Base-by-base conservation (phyloP, 2,888 invertebrate species). In the Thereva unica region DNA sequence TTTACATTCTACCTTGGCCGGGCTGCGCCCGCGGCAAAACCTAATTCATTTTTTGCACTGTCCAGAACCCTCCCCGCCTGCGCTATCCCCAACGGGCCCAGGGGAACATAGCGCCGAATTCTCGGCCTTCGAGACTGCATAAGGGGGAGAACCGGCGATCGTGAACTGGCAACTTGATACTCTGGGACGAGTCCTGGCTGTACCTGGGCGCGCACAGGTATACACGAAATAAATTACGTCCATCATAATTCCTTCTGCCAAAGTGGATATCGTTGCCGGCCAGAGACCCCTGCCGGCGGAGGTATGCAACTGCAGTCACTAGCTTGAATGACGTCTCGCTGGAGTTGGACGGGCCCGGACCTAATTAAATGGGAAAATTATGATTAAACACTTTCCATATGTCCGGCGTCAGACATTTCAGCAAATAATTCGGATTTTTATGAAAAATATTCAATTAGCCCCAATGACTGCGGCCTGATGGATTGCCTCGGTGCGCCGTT, bases 1-100 rank as follows among this genome's bases (percentile, higher is more conserved):
- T 67, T 67, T 67, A 67, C 67, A 67, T 67, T 67, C 59, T 56
- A 55, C 35, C 67, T 23, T 50, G 64, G 56, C 64, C 55, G 50
- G 50, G 45, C 52, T 55, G 63, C 63, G 67, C 67, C 67, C 55
- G 56, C 56, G 67, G 67, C 67, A 55, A 50, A 12, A 47, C 63
- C 61, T 44, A 50, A 4, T 61, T 61, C 50, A 50, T 50, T 61
- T 61, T 61, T 61, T 12, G 41, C 61, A 40, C 12, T 41, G 12
- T 41, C 40, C 23, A 23, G 2, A 23, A 40, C 41, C 34, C 6
- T 37, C 41, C 37, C 50, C 61, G n/a, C 37, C 59, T 5, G 41
- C 10, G 38, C 4, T 10, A n/a, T 44, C 53, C 50, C 4, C 38
- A 45, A 23, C 23, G 23, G 23, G 23, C 2, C 2, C 23, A 2